These are phyloP conservation scores for Lordiphosa fenestrarum DNA, from an alignment of 2,888 invertebrate species.

Conservation along the genomic window DNA sequence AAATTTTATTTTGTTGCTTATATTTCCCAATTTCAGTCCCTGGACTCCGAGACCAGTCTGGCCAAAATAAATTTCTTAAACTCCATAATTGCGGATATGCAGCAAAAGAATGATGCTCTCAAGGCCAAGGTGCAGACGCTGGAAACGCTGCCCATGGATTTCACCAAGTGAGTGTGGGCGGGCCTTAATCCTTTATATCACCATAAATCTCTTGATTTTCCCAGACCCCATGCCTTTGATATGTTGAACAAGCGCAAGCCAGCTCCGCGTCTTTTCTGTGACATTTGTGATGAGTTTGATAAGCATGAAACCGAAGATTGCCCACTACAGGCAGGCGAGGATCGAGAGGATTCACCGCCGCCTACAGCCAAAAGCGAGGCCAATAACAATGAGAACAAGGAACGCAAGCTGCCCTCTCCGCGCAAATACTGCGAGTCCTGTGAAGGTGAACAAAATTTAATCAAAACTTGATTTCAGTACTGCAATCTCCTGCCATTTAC, in stretches of 20 bases:
- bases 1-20: too few relatives aligned
- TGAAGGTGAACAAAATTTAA: conserved; percentile 85
- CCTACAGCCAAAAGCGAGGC: conserved; percentile 38
- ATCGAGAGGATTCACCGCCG: conserved; percentile 77
- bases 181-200: too few relatives aligned
- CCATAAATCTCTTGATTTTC: background rate
- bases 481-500: background rate
- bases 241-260: conserved; percentile 80
- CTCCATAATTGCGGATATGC: conserved; percentile 98
- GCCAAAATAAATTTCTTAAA: conserved; percentile 94
- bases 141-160: conserved; percentile 81
- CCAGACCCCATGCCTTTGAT: conserved; percentile 82
- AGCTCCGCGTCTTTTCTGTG: conserved; percentile 95
- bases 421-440: conserved; percentile 95
- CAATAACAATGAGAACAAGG: conserved; percentile 71
- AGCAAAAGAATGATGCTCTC: conserved; percentile 93
- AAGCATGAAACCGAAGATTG: conserved; percentile 98
- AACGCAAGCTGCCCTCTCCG: conserved; percentile 80
- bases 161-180: conserved; percentile 81
- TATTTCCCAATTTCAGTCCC: conserved; percentile 7
- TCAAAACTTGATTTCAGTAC: background rate
- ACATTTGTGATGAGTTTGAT: conserved; percentile 98
- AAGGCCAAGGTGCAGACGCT: conserved; percentile 89
- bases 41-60: conserved; percentile 81
- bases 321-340: conserved; percentile 88